Evolutionary conservation across 2,113 vertebrate species (phyloP).

Genomic region (Mobula hypostoma): DNA sequence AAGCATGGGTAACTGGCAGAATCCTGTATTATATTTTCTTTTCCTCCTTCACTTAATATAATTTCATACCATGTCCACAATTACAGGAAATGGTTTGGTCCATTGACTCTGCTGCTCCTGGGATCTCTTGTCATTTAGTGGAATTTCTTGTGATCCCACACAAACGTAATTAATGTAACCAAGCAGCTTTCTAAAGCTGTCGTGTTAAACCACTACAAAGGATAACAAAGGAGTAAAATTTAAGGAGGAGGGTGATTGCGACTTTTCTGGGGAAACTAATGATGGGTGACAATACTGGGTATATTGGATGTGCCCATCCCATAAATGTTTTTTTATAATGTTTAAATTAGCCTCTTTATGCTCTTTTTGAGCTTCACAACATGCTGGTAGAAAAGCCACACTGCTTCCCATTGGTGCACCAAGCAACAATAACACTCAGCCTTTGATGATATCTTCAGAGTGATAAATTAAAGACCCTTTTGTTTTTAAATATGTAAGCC

Average conservation of each 20-base stretch:
- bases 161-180: not conserved
- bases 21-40: too few species aligned
- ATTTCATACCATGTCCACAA: too few species aligned
- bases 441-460: not conserved
- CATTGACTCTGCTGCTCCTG: too few species aligned
- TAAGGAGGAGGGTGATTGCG: not conserved
- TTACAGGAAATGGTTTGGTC: too few species aligned
- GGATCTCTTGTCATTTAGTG: too few species aligned
- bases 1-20: too few species aligned
- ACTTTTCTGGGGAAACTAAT: not conserved
- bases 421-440: not conserved
- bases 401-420: not conserved
- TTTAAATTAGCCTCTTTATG: not conserved
- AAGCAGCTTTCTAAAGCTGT: not conserved
- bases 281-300: not conserved
- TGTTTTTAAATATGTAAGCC: not conserved
- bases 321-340: not conserved
- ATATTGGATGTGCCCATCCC: not conserved
- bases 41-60: too few species aligned
- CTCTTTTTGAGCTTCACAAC: not conserved
- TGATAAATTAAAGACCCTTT: not conserved
- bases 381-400: not conserved
- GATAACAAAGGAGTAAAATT: not conserved
- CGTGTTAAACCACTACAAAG: not conserved
- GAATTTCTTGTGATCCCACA: not conserved